Conservation (phyloP, 1,140 invertebrate genomes). For the Caenorhabditis briggsae region DNA sequence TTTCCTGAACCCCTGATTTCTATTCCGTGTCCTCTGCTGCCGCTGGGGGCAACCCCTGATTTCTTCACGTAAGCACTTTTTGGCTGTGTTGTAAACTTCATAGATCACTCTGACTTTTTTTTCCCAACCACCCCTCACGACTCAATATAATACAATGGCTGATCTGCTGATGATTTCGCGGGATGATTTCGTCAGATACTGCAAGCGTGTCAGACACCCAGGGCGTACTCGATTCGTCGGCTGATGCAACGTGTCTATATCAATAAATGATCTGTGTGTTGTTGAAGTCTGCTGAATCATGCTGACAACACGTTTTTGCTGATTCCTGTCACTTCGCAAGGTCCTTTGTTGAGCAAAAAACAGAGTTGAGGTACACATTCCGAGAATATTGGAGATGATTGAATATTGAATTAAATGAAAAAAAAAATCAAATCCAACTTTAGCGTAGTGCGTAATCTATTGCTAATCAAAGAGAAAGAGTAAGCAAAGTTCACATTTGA, state of each 20-base stretch:
- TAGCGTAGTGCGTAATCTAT: no score
- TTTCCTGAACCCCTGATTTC: background rate
- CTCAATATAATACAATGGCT: background rate
- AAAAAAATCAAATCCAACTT: no score
- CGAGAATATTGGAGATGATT: background rate
- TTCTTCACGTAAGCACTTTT: background rate
- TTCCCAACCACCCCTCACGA: background rate
- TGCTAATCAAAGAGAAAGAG: no score
- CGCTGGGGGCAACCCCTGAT: background rate
- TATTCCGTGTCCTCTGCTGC: background rate
- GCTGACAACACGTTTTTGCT: conserved; percentile 34
- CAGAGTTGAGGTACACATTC: background rate
- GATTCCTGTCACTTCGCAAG: no score
- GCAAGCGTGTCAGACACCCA: conserved; percentile 46
- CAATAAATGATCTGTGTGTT: conserved; percentile 54
- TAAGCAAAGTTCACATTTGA: no score
- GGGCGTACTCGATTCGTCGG: conserved; percentile 1
- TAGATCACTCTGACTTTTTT: background rate
- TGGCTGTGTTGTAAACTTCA: conserved; percentile 20
- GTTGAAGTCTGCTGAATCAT: conserved; percentile 20
- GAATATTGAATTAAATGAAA: no score
- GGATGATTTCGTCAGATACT: conserved; percentile 52
- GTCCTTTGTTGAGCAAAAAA: background rate
- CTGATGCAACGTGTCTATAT: conserved; percentile 52
- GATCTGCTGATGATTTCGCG: conserved; percentile 38